phyloP scores from a whole-genome alignment of 1,140 invertebrate genomes.

The Holotrichia oblita region DNA sequence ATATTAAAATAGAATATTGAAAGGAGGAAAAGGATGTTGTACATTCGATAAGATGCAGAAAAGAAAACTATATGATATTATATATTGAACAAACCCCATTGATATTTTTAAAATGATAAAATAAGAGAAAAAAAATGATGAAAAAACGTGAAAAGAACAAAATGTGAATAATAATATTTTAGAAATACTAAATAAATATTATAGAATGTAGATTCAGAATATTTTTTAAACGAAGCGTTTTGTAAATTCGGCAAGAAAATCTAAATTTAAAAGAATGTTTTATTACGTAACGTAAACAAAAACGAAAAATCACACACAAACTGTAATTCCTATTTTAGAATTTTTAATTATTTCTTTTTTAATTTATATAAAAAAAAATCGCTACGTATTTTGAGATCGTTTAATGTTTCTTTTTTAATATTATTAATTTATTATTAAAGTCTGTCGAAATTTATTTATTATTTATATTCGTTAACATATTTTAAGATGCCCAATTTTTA shows the following conservation, averaged over 20 bases:
- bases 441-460: conserved; percentile 43
- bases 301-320: conserved; percentile 10
- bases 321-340: conserved; percentile 42
- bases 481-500: conserved; percentile 27
- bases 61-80: conserved; percentile 39
- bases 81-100: conserved; percentile 41
- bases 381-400: neutral
- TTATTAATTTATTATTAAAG: conserved; percentile 18
- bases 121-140: neutral
- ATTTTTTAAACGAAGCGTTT: conserved; percentile 44
- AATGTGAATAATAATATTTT: conserved; percentile 44
- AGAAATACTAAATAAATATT: conserved; percentile 44
- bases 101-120: conserved; percentile 43
- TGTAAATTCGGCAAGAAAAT: conserved; percentile 42
- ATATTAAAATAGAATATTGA: conserved; percentile 40
- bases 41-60: conserved; percentile 12
- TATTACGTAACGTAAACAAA: conserved; percentile 3
- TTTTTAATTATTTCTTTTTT: conserved; percentile 40
- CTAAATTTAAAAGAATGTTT: conserved; percentile 14
- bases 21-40: conserved; percentile 40
- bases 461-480: conserved; percentile 44
- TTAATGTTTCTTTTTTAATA: neutral
- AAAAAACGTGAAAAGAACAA: conserved; percentile 38
- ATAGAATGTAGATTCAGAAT: conserved; percentile 39
- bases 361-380: too few relatives aligned